phyloP scores from a whole-genome alignment of 2,113 vertebrate species.

The Helogale parvula region DNA sequence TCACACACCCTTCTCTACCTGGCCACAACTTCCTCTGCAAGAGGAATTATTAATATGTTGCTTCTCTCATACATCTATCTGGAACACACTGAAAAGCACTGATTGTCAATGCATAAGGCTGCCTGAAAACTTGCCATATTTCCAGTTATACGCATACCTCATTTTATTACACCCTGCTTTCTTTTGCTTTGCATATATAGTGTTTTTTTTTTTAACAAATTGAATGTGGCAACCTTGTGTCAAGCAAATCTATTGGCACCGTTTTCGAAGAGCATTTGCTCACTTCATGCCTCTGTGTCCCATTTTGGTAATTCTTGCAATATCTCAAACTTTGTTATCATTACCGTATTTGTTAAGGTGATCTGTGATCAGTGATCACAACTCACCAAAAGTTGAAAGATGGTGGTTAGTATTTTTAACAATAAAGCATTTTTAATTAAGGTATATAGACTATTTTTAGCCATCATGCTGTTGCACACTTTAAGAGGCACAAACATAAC shows the following conservation, averaged over 20 bases:
- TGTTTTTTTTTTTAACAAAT: background rate
- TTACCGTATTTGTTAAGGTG: background rate
- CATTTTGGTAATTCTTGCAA: background rate
- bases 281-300: background rate
- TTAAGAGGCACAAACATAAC: background rate
- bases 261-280: background rate
- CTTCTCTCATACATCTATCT: background rate
- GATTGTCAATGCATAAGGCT: background rate
- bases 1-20: background rate
- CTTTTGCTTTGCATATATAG: background rate
- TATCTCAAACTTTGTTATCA: background rate
- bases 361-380: background rate
- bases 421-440: background rate
- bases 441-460: background rate
- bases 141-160: background rate
- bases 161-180: background rate
- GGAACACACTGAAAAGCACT: background rate
- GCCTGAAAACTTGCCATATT: background rate
- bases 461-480: background rate
- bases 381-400: background rate
- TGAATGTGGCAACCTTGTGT: background rate
- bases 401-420: background rate
- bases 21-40: background rate
- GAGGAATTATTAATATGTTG: background rate
- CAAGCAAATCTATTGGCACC: background rate